Percentiles rank a stretch among this genome's conserved stretches.
Evolutionary conservation across 2,797 vertebrate species (phyloP).

Genomic region (Cyclura pinguis): DNA sequence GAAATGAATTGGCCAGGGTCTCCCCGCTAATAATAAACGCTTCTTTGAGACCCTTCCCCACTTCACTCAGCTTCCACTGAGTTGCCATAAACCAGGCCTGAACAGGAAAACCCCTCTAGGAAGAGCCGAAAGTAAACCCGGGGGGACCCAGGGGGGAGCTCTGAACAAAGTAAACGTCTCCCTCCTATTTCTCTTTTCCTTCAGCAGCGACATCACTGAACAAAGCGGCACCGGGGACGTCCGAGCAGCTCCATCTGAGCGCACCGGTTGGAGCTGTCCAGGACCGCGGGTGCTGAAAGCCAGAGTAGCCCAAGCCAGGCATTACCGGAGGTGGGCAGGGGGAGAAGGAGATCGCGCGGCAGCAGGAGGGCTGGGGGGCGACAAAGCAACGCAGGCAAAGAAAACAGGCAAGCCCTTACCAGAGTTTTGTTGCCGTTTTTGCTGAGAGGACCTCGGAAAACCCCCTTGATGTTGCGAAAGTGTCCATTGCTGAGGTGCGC

Average conservation of each 20-base stretch:
- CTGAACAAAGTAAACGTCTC: background rate
- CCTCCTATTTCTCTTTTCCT: too few species aligned
- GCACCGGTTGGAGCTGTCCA: background rate
- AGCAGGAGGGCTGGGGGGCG: background rate
- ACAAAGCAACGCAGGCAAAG: background rate
- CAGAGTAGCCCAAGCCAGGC: background rate
- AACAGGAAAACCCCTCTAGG: background rate
- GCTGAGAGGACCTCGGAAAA: conserved; percentile 96
- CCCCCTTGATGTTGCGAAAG: conserved; percentile 98
- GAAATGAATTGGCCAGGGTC: background rate
- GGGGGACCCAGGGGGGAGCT: background rate
- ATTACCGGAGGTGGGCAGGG: background rate
- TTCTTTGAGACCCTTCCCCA: background rate
- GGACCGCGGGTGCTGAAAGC: too few species aligned
- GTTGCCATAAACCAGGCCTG: background rate
- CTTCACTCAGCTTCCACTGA: background rate
- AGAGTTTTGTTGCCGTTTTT: conserved; percentile 87
- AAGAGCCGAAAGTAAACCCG: background rate
- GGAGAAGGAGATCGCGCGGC: background rate
- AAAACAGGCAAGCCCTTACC: conserved; percentile 81
- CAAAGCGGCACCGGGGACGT: background rate
- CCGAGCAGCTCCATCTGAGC: background rate
- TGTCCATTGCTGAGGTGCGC: conserved; percentile 97
- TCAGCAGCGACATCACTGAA: too few species aligned
- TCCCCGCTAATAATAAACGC: background rate